phyloP scores from a whole-genome alignment of 2,888 invertebrate genomes.

The Alitta virens region DNA sequence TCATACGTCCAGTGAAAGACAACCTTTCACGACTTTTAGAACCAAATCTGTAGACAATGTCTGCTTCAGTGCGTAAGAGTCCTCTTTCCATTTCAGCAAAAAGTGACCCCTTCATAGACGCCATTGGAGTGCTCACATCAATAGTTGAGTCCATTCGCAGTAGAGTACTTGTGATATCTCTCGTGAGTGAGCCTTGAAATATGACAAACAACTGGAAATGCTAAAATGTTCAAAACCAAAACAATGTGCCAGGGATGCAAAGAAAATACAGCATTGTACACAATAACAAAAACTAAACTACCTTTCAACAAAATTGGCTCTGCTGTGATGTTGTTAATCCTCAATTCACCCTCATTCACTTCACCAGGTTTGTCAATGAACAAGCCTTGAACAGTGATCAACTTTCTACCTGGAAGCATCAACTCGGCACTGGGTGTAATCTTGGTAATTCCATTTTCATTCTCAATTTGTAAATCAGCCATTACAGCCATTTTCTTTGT shows the following conservation, averaged over 20 bases:
- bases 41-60: background rate
- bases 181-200: background rate
- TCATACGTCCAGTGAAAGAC: background rate
- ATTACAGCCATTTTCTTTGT: background rate
- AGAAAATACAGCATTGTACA: constrained; percentile 14
- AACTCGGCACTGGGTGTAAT: background rate
- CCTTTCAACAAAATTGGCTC: constrained; percentile 78
- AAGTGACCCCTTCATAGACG: background rate
- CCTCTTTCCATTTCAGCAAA: background rate
- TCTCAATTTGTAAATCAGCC: background rate
- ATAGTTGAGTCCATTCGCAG: background rate
- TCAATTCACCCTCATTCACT: background rate
- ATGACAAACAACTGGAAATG: too few relatives aligned
- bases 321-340: background rate
- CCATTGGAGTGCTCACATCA: background rate
- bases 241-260: too few relatives aligned
- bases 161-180: background rate
- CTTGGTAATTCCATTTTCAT: background rate
- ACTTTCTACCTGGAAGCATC: background rate
- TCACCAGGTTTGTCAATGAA: background rate
- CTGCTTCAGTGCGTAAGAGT: background rate
- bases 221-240: too few relatives aligned
- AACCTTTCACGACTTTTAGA: background rate
- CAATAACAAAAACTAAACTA: constrained; percentile 42
- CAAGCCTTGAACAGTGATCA: background rate